These are phyloP conservation scores for Drepanosiphum platanoidis DNA, from an alignment of 2,888 invertebrate genomes.

Conservation along the genomic window DNA sequence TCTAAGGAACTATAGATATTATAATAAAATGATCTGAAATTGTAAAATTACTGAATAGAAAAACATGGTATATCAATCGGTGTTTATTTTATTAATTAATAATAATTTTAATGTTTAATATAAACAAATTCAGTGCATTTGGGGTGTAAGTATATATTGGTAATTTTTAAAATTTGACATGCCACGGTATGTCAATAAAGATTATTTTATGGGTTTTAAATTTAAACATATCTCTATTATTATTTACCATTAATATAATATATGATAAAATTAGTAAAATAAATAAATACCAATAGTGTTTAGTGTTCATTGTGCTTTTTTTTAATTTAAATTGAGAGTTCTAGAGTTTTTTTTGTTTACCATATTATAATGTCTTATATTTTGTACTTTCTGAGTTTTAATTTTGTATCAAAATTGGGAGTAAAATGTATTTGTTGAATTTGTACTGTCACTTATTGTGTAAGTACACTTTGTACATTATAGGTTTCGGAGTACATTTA, in stretches of 20 bases:
- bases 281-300: no score
- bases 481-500: no score
- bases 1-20: slow-evolving; percentile 17
- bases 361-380: background rate
- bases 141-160: slow-evolving; percentile 6
- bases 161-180: background rate
- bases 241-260: background rate
- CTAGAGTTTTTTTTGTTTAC: background rate
- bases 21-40: slow-evolving; percentile 42
- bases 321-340: background rate
- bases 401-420: background rate
- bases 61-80: background rate
- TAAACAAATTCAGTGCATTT: slow-evolving; percentile 20
- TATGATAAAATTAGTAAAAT: background rate
- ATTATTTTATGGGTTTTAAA: background rate
- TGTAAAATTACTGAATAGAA: slow-evolving; percentile 5
- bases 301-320: background rate
- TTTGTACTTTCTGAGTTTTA: background rate
- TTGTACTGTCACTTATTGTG: background rate
- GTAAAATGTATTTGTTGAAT: background rate
- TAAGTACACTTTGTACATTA: no score
- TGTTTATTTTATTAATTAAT: background rate
- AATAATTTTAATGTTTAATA: slow-evolving; percentile 32
- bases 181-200: background rate
- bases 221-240: background rate